phyloP scores from a whole-genome alignment of 1,140 invertebrate species.

The Drosophila oshimai region DNA sequence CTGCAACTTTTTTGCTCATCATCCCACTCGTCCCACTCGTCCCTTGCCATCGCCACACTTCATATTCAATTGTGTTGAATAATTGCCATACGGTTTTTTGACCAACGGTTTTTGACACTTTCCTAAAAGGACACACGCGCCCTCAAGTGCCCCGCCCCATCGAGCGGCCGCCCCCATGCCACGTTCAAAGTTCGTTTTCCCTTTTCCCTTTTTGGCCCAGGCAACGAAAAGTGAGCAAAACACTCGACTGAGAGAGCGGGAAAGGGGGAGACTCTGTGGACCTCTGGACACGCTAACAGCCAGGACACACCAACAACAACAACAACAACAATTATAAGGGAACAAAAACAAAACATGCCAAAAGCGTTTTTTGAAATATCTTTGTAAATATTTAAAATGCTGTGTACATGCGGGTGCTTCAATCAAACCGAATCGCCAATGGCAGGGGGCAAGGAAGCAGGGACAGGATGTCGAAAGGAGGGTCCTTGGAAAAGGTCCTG shows the following conservation, averaged over 20 bases:
- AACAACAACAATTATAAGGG: conserved; percentile 43
- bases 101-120: conserved; percentile 83
- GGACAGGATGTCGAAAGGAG: conserved; percentile 4
- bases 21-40: background rate
- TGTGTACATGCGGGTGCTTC: conserved; percentile 78
- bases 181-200: conserved; percentile 73
- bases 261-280: conserved; percentile 27
- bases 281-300: conserved; percentile 31
- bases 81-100: conserved; percentile 82
- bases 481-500: conserved; percentile 10
- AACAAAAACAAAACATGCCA: conserved; percentile 68
- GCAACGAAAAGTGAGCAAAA: conserved; percentile 71
- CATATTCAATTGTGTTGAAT: conserved; percentile 83
- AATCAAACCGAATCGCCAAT: conserved; percentile 69
- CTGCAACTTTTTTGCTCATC: conserved; percentile 62
- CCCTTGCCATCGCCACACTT: conserved; percentile 76
- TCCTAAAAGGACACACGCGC: conserved; percentile 78
- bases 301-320: background rate
- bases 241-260: conserved; percentile 44
- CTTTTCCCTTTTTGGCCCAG: conserved; percentile 20
- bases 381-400: conserved; percentile 81
- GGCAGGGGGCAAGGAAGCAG: conserved; percentile 19
- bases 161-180: conserved; percentile 48
- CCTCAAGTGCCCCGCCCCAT: conserved; percentile 51
- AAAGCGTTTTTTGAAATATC: conserved; percentile 80